Evolutionary conservation across 2,888 invertebrate genomes (phyloP), one percentile per base, ranked within the genome.

Genomic region (Ellobium chinense): DNA sequence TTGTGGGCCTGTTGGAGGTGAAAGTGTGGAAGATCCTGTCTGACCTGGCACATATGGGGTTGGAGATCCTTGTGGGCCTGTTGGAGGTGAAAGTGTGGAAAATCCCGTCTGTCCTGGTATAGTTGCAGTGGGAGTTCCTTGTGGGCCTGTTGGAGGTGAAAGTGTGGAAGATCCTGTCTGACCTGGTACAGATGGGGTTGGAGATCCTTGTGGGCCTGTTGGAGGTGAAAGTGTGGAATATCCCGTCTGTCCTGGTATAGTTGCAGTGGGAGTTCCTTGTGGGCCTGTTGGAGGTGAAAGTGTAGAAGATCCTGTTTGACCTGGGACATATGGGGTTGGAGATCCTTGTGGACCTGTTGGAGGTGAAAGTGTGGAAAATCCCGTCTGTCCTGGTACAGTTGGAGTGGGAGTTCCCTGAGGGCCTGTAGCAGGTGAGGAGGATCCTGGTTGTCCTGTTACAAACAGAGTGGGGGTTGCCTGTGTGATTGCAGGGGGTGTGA

Each of bases 401-500:
- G 78, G 12, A 4, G 62, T 70, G 21, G 46, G 62, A 62, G 69
- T 60, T 12, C 18, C n/a, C 7, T 62, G 18, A 1, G 3, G 9
- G 24, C 72, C 54, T 24, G 36, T 12, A 62, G 68, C 31, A 27
- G 78, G 70, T 70, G 78, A 62, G 62, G 62, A 37, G 29, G 21
- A 18, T 12, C 21, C 24, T 1, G 14, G 27, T 29, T 29, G 39
- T 66, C 24, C 39, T 27, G 37, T 1, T 14, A 63, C 54, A 14
- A 24, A 34, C 4, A 60, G 27, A 18, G 78, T 74, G 31, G 79
- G 39, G 12, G 75, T 39, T n/a, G 36, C 65, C n/a, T 24, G 31
- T 24, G 60, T 29, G 24, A 56, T 18, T 21, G 63, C 21, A 65
- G 83, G 76, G 24, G 80, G 66, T 31, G 83, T 80, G 21, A 62